Conservation (phyloP, 2,888 invertebrate species). For the Dorcus parallelipipedus region DNA sequence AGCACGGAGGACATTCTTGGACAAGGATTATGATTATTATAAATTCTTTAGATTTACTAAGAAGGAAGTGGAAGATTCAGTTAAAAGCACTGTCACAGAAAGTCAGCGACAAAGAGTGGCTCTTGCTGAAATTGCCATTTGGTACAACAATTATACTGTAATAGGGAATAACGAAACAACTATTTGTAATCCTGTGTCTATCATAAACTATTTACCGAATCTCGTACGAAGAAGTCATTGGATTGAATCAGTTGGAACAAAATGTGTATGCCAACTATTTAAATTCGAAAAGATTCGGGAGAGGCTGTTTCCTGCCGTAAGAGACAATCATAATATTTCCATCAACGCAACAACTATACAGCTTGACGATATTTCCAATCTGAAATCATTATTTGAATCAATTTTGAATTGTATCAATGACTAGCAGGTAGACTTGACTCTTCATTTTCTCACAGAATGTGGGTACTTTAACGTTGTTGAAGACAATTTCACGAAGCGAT, state of each 20-base stretch:
- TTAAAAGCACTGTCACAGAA: conserved; percentile 6
- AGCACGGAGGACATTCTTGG: conserved; percentile 12
- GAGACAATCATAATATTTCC: conserved; percentile 7
- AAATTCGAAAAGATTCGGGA: conserved; percentile 9
- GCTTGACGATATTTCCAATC: conserved; percentile 5
- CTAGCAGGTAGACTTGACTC: conserved; percentile 5
- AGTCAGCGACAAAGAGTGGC: conserved; percentile 7
- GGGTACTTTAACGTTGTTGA: conserved; percentile 5
- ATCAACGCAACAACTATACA: conserved; percentile 8
- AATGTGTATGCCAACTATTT: conserved; percentile 10
- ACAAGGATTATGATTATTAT: conserved; percentile 17
- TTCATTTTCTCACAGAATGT: conserved; percentile 11
- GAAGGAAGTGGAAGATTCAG: conserved; percentile 6
- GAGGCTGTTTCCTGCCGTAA: conserved; percentile 11
- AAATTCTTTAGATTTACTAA: conserved; percentile 15
- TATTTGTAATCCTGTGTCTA: conserved; percentile 13
- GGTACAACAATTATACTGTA: conserved; percentile 13
- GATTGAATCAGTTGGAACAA: conserved; percentile 8
- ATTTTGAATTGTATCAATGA: conserved; percentile 11
- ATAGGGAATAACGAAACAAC: conserved; percentile 6
- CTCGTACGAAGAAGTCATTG: conserved; percentile 11
- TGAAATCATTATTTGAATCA: conserved; percentile 12
- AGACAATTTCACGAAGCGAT: too few species aligned
- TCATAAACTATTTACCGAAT: background rate
- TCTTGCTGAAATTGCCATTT: conserved; percentile 11